Evolutionary conservation across 2,888 invertebrate species (phyloP), one percentile per base, ranked within the genome.

Genomic region (Lasiommata megera): DNA sequence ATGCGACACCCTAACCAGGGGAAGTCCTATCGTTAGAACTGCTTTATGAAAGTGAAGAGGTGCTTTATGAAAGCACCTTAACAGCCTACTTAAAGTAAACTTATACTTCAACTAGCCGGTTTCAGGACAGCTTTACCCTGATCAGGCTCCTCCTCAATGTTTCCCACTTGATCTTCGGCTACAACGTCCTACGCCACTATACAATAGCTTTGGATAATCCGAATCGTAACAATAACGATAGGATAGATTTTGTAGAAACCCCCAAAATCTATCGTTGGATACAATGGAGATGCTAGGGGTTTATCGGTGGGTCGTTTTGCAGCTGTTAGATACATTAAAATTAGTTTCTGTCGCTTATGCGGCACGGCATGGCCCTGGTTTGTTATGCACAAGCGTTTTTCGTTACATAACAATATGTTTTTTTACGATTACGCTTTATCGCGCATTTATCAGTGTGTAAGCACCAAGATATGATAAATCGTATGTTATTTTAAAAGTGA

Each of bases 141-240:
- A 23, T 23, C 23, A 23, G 5, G 23, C 23, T 23, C 5, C 8
- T 28, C 9, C 14, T 28, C 14, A 44, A 28, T 28, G 28, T 14
- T 9, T 14, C 14, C 44, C 28, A 28, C 28, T 12, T 28, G 14
- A 28, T 14, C 44, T 14, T 3, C 23, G 28, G 44, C 44, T 31
- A 31, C 16, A 80, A 78, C 76, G 71, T 70, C 70, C 82, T 86
- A 87, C 77, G 77, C 74, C 74, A 76, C 84, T 84, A 83, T 76
- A 79, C 70, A 80, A 46, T 79, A 83, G 81, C 89, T 88, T 89
- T 88, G 89, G 88, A 87, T 84, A 77, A 80, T 46, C 46, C 46
- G 46, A 46, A 46, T 80, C 78, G 76, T 78, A 84, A 84, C 80
- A 71, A 83, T 77, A 84, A 82, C 74, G 64, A 71, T 74, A n/a